Conservation (phyloP, 2,888 invertebrate species). For the Tipula confusa region DNA sequence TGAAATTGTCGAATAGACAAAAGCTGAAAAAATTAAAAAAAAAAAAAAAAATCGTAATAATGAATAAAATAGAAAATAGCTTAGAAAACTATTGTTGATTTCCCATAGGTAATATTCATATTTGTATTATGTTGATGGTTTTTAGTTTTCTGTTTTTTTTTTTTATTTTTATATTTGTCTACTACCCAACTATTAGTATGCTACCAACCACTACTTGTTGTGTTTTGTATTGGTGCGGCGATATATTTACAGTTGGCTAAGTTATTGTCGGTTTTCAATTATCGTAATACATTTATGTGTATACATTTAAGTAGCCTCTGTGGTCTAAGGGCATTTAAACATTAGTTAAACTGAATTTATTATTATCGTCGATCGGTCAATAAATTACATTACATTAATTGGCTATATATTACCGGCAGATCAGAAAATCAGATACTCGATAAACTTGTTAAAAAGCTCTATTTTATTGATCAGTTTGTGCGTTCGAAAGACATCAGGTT, state of each 20-base stretch:
- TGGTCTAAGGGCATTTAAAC: too few species aligned
- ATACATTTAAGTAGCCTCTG: too few species aligned
- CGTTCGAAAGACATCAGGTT: too few species aligned
- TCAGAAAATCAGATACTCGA: too few species aligned
- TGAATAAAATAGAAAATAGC: background rate
- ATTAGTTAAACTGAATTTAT: too few species aligned
- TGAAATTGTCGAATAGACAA: slow-evolving; percentile 8
- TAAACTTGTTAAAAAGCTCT: too few species aligned
- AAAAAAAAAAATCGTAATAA: background rate
- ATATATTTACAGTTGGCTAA: background rate
- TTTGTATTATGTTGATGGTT: background rate
- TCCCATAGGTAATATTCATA: slow-evolving; percentile 3
- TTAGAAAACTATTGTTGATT: background rate
- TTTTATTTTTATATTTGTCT: background rate
- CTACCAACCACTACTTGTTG: background rate
- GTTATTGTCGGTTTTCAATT: background rate
- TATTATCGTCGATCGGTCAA: too few species aligned
- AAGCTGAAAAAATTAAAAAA: background rate
- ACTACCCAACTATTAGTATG: background rate
- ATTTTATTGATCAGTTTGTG: too few species aligned
- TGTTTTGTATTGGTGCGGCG: background rate
- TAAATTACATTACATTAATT: too few species aligned
- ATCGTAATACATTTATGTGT: background rate
- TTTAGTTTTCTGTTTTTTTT: too few species aligned
- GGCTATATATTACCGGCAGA: too few species aligned